Conservation (phyloP, 1,140 invertebrate species). For the Drosophila kohkoa region DNA sequence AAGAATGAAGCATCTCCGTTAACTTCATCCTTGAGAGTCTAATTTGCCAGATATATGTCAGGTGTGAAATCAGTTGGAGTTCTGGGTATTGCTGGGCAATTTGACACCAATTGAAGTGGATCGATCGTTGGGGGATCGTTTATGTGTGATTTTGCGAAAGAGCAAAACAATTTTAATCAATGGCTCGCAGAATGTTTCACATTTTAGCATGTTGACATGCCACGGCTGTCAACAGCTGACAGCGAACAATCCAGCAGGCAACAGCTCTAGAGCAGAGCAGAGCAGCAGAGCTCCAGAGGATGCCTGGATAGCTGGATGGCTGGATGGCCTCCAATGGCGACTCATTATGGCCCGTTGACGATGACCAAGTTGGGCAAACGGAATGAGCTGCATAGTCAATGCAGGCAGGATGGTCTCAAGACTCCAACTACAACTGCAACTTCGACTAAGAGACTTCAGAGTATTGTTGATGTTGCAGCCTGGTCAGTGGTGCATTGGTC, state of each 20-base stretch:
- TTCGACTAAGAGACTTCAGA: neutral
- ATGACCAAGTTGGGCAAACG: slow-evolving; percentile 81
- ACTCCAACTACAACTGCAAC: slow-evolving; percentile 9
- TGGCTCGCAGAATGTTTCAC: slow-evolving; percentile 70
- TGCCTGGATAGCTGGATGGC: slow-evolving; percentile 3
- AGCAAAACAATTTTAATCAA: slow-evolving; percentile 75
- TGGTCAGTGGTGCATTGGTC: slow-evolving; percentile 17
- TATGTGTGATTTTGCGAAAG: slow-evolving; percentile 1
- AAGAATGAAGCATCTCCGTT: too few relatives aligned
- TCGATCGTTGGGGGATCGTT: slow-evolving; percentile 13
- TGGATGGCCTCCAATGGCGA: slow-evolving; percentile 40
- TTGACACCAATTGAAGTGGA: slow-evolving; percentile 34
- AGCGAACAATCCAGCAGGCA: slow-evolving; percentile 25
- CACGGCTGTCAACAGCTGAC: slow-evolving; percentile 81
- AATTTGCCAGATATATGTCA: slow-evolving; percentile 23
- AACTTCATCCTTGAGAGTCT: neutral
- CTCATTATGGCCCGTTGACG: slow-evolving; percentile 75
- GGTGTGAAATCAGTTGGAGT: slow-evolving; percentile 26
- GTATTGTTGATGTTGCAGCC: slow-evolving; percentile 16
- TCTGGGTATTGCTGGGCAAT: slow-evolving; percentile 23
- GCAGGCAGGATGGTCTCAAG: slow-evolving; percentile 44
- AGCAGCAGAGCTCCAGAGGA: neutral
- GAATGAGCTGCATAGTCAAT: slow-evolving; percentile 76
- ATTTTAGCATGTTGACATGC: slow-evolving; percentile 81
- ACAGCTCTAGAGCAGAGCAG: slow-evolving; percentile 18